Conservation (phyloP, 2,888 invertebrate species). For the Meta bourneti region DNA sequence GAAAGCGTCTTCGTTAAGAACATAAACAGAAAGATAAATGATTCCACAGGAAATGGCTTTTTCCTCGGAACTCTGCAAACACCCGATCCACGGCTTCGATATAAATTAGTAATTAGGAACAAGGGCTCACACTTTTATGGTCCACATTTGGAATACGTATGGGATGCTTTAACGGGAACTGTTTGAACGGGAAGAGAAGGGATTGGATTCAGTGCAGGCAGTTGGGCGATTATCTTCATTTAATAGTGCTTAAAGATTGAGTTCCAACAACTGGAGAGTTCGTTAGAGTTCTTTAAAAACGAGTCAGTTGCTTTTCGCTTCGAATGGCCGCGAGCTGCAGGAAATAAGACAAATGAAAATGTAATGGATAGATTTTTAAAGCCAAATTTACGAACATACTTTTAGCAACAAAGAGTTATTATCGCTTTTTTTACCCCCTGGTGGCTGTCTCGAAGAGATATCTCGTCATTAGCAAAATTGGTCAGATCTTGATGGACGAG, state of each 20-base stretch:
- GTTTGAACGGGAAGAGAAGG: conserved; percentile 21
- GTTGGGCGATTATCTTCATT: neutral
- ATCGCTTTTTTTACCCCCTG: no score
- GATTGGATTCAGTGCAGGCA: neutral
- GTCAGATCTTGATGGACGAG: no score
- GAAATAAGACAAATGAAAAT: no score
- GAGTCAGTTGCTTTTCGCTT: no score
- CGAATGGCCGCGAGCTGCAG: no score
- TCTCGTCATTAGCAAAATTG: no score
- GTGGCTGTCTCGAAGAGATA: no score
- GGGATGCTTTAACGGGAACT: neutral
- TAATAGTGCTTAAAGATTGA: neutral
- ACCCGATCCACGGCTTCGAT: conserved; percentile 16
- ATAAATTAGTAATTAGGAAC: conserved; percentile 52
- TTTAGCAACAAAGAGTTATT: no score
- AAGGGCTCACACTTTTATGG: conserved; percentile 23
- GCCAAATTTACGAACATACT: no score
- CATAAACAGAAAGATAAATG: conserved; percentile 53
- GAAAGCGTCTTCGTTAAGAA: conserved; percentile 45
- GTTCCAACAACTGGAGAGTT: neutral
- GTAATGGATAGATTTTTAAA: no score
- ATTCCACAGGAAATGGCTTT: conserved; percentile 48
- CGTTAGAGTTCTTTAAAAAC: no score
- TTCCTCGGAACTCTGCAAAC: conserved; percentile 44
- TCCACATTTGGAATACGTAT: neutral